A percentile compares a stretch with the other conserved stretches of the same genome.
phyloP scores from a whole-genome alignment of 92 coral and sea anemone genomes.

The Epizoanthus ramosus region DNA sequence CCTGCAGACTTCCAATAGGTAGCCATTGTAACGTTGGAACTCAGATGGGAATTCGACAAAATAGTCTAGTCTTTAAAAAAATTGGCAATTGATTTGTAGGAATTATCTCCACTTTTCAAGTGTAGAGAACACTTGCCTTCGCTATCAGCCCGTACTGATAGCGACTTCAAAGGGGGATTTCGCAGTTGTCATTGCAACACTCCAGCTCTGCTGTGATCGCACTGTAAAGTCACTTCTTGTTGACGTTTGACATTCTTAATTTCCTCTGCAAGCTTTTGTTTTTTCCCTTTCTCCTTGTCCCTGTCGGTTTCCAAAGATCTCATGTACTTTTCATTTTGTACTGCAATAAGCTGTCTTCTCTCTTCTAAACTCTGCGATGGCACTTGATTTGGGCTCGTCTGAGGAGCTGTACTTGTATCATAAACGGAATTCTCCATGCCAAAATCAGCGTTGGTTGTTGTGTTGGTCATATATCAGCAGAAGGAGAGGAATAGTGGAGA shows the following conservation, averaged over 20 bases:
- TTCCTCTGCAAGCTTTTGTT: constrained; percentile 22
- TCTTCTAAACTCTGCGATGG: constrained; percentile 11
- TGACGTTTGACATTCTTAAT: constrained; percentile 30
- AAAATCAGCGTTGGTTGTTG: not conserved
- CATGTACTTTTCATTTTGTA: constrained; percentile 26
- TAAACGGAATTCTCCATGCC: not conserved
- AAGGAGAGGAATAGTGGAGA: too few species aligned
- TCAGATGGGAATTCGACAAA: too few species aligned
- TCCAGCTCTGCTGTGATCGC: too few species aligned
- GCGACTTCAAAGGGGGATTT: too few species aligned
- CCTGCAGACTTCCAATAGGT: too few species aligned
- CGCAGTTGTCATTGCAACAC: too few species aligned
- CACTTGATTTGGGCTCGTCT: constrained; percentile 19
- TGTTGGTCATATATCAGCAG: not conserved
- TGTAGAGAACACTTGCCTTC: too few species aligned
- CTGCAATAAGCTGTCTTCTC: constrained; percentile 41
- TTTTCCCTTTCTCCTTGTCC: constrained; percentile 18
- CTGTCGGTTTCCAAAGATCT: constrained; percentile 6
- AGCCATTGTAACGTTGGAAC: too few species aligned
- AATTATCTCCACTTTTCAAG: too few species aligned
- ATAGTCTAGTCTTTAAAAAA: too few species aligned
- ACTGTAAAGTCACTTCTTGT: not conserved
- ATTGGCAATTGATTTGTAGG: too few species aligned
- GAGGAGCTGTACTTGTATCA: not conserved
- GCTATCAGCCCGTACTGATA: too few species aligned